Evolutionary conservation across 1,140 invertebrate genomes (phyloP), one percentile per base, ranked within the genome.

Genomic region (Ceratina japonica): DNA sequence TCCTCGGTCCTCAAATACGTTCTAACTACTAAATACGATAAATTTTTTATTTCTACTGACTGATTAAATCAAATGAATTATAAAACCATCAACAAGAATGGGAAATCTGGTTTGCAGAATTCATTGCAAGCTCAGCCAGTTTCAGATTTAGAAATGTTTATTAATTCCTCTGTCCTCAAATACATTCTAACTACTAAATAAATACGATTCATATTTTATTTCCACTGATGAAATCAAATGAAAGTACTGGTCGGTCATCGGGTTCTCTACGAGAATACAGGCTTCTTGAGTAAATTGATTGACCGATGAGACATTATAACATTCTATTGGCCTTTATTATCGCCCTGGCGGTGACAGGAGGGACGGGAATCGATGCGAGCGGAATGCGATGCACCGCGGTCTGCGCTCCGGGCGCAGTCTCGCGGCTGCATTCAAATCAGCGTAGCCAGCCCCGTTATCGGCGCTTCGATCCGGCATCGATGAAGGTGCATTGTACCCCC

Each of bases 401-500:
- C 27, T 31, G 27, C 27, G 27, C 27, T 31, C 4, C 27, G 59
- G 59, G 80, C 64, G 65, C 69, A 56, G 75, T 63, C 66, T 37
- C 59, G 10, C 5, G 18, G 61, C 44, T 58, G 71, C 56, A 68
- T 78, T 78, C 15, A 76, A 86, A 85, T 82, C 69, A 52, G 66
- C n/a, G n/a, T 56, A 49, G n/a, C 44, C 68, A 52, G 22, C 62
- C n/a, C n/a, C 52, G 44, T 75, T 16, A 79, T 79, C 71, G 71
- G 59, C 51, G 63, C 77, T 85, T 71, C 75, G 70, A 82, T 81
- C 66, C 84, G 59, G 66, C 79, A 74, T 81, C 83, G 79, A 31
- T 58, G 79, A 69, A 44, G 79, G 82, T 82, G 83, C 84, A 85
- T 85, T 80, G 84, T 82, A 44, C 76, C 75, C 44, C 69, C 58